Percentiles rank a stretch among this genome's conserved stretches.
Conservation (phyloP, 2,888 invertebrate genomes). For the Agonopterix heracliana region DNA sequence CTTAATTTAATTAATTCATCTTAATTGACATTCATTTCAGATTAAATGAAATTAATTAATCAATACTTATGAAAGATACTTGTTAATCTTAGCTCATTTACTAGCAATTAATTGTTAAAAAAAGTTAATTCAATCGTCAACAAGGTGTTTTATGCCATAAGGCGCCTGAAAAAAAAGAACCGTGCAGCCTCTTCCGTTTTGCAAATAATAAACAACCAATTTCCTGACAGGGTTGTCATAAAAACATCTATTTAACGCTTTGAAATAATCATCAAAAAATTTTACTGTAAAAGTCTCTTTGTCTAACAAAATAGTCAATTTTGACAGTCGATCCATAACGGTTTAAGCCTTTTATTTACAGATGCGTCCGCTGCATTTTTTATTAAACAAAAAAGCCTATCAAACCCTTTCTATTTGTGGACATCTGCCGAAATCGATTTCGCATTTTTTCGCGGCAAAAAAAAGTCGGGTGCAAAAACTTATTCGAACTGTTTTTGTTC, state of each 20-base stretch:
- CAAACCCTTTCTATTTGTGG: conserved; percentile 71
- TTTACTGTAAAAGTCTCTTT: conserved; percentile 37
- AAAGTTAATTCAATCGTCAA: too few relatives aligned
- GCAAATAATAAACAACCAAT: conserved; percentile 16
- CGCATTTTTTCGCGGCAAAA: conserved; percentile 63
- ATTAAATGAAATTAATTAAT: too few relatives aligned
- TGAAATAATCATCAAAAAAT: conserved; percentile 33
- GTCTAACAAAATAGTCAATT: conserved; percentile 50
- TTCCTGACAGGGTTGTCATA: conserved; percentile 19
- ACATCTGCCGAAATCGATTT: conserved; percentile 75
- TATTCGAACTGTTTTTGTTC: conserved; percentile 45
- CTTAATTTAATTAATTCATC: too few relatives aligned
- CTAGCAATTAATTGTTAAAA: too few relatives aligned
- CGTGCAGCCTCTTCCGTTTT: conserved; percentile 18
- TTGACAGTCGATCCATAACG: conserved; percentile 64
- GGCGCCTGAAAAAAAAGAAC: too few relatives aligned
- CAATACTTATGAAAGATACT: too few relatives aligned
- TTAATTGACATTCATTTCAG: too few relatives aligned
- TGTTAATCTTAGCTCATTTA: too few relatives aligned
- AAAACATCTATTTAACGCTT: conserved; percentile 32
- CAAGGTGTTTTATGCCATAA: background rate
- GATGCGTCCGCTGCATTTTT: conserved; percentile 54
- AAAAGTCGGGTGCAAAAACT: conserved; percentile 66
- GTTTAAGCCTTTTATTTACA: conserved; percentile 58
- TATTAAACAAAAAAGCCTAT: conserved; percentile 43